phyloP scores from a whole-genome alignment of 2,797 vertebrate species.

The Anableps anableps region DNA sequence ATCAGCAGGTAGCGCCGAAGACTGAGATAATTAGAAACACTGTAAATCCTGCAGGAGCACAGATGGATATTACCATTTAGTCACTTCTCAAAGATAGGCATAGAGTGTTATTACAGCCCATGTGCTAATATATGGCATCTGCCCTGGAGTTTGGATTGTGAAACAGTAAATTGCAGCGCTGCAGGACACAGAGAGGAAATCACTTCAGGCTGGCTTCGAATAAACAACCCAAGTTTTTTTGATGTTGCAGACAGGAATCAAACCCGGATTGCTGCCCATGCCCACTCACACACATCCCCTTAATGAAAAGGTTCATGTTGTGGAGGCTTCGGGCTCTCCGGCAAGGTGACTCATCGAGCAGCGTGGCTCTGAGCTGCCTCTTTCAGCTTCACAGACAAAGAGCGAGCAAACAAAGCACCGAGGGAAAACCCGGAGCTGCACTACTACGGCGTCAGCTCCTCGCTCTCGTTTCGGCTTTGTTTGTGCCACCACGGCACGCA shows the following conservation, averaged over 20 bases:
- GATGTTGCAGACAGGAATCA: conserved; percentile 49
- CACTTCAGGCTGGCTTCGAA: conserved; percentile 23
- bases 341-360: conserved; percentile 70
- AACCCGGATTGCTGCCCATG: conserved; percentile 33
- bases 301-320: conserved; percentile 54
- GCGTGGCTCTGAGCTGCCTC: conserved; percentile 58
- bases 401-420: conserved; percentile 61
- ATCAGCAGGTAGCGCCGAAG: conserved; percentile 64
- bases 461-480: conserved; percentile 18
- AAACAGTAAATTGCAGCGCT: conserved; percentile 38
- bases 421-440: conserved; percentile 48
- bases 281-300: conserved; percentile 43
- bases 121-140: conserved; percentile 70
- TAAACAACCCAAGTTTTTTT: neutral
- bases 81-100: conserved; percentile 61
- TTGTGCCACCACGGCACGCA: conserved; percentile 22
- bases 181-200: conserved; percentile 20
- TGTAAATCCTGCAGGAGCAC: conserved; percentile 68
- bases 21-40: conserved; percentile 67
- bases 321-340: conserved; percentile 48
- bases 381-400: conserved; percentile 67
- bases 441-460: conserved; percentile 42
- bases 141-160: conserved; percentile 54
- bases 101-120: conserved; percentile 64
- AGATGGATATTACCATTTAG: conserved; percentile 75